Evolutionary conservation across 2,888 invertebrate species (phyloP), one percentile per base, ranked within the genome.

Genomic region (Schrankia costaestrigalis): DNA sequence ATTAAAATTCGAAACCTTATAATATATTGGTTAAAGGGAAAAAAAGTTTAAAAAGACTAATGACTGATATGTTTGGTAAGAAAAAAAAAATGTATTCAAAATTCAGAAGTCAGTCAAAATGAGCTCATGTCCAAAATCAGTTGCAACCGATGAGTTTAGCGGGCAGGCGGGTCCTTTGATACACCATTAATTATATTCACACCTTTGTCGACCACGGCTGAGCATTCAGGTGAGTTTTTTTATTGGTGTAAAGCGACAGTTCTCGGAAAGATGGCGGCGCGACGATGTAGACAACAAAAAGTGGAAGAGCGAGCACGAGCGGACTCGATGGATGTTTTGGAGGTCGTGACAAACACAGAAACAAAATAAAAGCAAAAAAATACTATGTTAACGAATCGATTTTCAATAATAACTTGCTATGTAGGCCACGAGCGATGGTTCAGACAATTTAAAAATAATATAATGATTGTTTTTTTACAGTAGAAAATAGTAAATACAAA

Each of bases 141-240:
- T 56, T 43, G 59, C 55, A 55, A 51, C 53, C 52, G 46, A 41
- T 46, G 50, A 54, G 45, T 59, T 64, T 49, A 50, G 63, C 49
- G 43, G 48, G 66, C 48, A 64, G 72, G 72, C 77, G 78, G 78
- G 41, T 52, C 69, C 69, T 82, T 84, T 84, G 82, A 83, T 78
- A 70, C 56, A 68, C 73, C 78, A 84, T 86, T 79, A 80, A 84
- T 86, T 85, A 83, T 72, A 80, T 85, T 86, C 82, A 86, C 86
- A 85, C 86, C 85, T 85, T 67, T 53, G 72, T 59, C 63, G 69
- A 67, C 69, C 67, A 62, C 67, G 51, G 48, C 60, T 50, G 63
- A 56, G 48, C 50, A 63, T 59, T 59, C 52, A 54, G 58, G 53
- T 53, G 47, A 52, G 55, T 56, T 44, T 57, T 60, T 52, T 52